Percentiles rank a stretch among this genome's conserved stretches.
phyloP scores from a whole-genome alignment of 1,140 invertebrate genomes.

The Popillia japonica region DNA sequence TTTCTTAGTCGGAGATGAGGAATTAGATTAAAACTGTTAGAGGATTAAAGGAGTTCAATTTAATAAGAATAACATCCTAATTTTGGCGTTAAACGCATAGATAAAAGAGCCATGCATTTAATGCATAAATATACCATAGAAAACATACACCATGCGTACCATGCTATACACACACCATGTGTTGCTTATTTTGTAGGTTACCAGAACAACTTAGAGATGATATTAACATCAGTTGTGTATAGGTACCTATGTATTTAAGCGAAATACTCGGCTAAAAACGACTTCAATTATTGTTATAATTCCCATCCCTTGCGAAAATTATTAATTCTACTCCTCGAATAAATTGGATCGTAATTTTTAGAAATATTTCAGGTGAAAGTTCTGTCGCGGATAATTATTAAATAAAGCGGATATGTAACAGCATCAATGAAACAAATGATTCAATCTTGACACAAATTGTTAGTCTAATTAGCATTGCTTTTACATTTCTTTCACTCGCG shows the following conservation, averaged over 20 bases:
- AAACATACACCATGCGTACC: neutral
- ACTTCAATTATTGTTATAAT: too few relatives aligned
- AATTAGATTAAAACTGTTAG: neutral
- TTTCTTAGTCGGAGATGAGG: neutral
- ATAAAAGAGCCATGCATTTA: too few relatives aligned
- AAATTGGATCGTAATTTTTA: neutral
- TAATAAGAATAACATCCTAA: too few relatives aligned
- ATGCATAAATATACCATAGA: neutral
- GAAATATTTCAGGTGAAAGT: neutral
- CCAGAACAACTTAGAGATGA: constrained; percentile 3
- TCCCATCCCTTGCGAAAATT: too few relatives aligned
- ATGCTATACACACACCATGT: neutral
- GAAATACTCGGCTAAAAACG: too few relatives aligned
- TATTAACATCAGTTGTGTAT: neutral
- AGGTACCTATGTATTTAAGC: too few relatives aligned
- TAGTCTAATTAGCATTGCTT: neutral
- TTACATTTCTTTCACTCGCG: neutral
- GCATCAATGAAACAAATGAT: neutral
- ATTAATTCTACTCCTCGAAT: too few relatives aligned
- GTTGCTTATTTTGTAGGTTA: constrained; percentile 23
- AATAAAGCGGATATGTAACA: neutral
- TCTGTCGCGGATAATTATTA: neutral
- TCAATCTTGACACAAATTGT: neutral
- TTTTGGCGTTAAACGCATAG: too few relatives aligned
- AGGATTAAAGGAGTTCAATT: too few relatives aligned